phyloP scores from a whole-genome alignment of 2,113 vertebrate genomes.

The Acrocephalus arundinaceus region DNA sequence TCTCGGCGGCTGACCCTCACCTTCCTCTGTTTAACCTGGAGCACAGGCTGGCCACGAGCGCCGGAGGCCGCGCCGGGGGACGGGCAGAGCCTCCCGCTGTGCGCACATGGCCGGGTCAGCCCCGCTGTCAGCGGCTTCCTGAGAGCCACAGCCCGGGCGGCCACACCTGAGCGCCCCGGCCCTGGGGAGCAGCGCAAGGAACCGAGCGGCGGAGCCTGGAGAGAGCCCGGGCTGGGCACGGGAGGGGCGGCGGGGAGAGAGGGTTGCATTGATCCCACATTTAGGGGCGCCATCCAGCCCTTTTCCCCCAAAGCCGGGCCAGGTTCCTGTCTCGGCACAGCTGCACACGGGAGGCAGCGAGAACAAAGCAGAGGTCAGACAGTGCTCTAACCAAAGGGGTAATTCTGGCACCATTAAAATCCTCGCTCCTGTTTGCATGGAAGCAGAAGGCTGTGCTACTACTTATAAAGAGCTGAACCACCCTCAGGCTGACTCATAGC shows the following conservation, averaged over 20 bases:
- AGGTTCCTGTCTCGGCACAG: not conserved
- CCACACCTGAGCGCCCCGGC: conserved; percentile 45
- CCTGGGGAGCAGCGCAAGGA: not conserved
- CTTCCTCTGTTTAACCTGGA: conserved; percentile 86
- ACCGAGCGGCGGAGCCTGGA: rapidly evolving
- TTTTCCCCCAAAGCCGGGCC: not conserved
- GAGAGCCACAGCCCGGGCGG: not conserved
- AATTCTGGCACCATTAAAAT: conserved; percentile 9
- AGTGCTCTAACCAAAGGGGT: not conserved
- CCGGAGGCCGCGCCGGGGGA: conserved; percentile 67
- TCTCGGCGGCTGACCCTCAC: conserved; percentile 82
- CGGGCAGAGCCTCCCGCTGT: conserved; percentile 25
- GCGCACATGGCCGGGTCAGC: conserved; percentile 51
- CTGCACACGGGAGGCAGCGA: not conserved
- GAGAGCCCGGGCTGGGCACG: not conserved
- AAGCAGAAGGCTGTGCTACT: conserved; percentile 6
- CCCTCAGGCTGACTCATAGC: conserved; percentile 45
- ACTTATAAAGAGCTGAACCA: conserved; percentile 39
- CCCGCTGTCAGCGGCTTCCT: conserved; percentile 56
- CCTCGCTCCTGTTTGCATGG: not conserved
- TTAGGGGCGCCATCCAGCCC: not conserved
- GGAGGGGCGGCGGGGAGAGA: rapidly evolving
- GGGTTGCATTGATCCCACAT: rapidly evolving
- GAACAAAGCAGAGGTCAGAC: conserved; percentile 47
- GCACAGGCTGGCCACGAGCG: conserved; percentile 80